Evolutionary conservation across 2,113 vertebrate species (phyloP).

Genomic region (Chaetura pelagica): DNA sequence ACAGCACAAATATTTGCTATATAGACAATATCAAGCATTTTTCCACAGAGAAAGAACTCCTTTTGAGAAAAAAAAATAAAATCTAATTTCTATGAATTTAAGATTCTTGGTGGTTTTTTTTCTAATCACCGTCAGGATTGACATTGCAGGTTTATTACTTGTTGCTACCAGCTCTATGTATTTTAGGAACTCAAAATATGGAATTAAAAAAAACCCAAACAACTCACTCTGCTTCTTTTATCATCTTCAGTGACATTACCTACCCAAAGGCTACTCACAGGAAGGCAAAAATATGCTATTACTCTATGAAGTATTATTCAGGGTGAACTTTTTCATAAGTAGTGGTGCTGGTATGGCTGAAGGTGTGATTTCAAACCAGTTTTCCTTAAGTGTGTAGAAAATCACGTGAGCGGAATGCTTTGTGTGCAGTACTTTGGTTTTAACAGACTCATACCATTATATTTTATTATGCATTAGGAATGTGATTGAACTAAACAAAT

Average conservation of each 20-base stretch:
- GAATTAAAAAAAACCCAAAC: not conserved
- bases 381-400: conserved; percentile 3
- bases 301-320: not conserved
- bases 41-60: not conserved
- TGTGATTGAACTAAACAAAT: not conserved
- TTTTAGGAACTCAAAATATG: not conserved
- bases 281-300: not conserved
- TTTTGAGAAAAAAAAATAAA: not conserved
- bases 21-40: conserved; percentile 10
- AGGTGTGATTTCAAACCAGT: not conserved
- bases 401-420: not conserved
- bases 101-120: not conserved
- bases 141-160: not conserved
- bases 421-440: not conserved
- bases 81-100: not conserved
- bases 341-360: not conserved
- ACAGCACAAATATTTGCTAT: not conserved
- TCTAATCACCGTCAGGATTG: not conserved
- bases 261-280: not conserved
- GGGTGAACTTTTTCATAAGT: not conserved
- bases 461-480: not conserved
- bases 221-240: not conserved
- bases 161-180: not conserved
- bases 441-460: not conserved
- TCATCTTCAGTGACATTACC: not conserved